phyloP scores from a whole-genome alignment of 2,113 vertebrate genomes.

The Rhinolophus sinicus region DNA sequence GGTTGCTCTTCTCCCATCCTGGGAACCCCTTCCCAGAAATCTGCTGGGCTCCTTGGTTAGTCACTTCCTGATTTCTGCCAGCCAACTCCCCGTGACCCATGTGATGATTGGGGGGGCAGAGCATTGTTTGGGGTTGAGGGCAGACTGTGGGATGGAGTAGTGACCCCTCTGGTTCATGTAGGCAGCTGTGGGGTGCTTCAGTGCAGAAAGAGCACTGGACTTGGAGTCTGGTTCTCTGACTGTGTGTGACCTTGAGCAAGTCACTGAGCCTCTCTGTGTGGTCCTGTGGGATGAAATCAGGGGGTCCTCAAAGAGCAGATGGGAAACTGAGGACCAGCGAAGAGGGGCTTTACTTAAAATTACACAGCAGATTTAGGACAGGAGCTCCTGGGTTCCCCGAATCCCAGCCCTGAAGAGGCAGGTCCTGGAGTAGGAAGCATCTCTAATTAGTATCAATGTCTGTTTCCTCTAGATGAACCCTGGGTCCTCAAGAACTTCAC shows the following conservation, averaged over 20 bases:
- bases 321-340: neutral
- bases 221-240: neutral
- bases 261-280: neutral
- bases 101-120: neutral
- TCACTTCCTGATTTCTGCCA: neutral
- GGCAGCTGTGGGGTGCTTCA: neutral
- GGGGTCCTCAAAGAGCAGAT: neutral
- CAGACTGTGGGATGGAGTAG: neutral
- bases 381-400: neutral
- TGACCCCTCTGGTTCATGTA: neutral
- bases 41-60: neutral
- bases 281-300: neutral
- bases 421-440: neutral
- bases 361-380: neutral
- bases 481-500: neutral
- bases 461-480: neutral
- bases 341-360: neutral
- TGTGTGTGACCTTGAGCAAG: neutral
- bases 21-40: neutral
- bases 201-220: neutral
- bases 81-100: neutral
- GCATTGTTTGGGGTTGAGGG: neutral
- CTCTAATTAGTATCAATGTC: neutral
- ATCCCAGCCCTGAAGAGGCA: neutral
- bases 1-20: neutral